Base-by-base conservation (phyloP, 2,797 vertebrate genomes). In the Gastrophryne carolinensis region DNA sequence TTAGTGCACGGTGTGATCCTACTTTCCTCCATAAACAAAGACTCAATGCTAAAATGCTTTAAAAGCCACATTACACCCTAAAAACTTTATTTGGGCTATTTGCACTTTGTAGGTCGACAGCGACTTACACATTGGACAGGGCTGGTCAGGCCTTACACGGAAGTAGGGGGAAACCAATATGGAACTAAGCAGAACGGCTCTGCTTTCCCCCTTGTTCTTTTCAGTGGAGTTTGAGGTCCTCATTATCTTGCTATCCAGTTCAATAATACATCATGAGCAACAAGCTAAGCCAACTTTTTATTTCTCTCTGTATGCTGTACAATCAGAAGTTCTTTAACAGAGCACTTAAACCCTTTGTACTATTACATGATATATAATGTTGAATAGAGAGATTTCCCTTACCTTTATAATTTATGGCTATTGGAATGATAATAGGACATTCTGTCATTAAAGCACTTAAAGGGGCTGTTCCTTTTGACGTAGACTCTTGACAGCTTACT, bases 271-370 rank as follows among this genome's bases (percentile, higher is more conserved):
- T 75, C 79, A 1, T 67, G 52, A 69, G 80, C 80, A 54, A 62
- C 50, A 87, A 87, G 87, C 87, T 89, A 88, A 89, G 87, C 87
- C 86, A 86, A 85, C 84, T 80, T 83, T 89, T 85, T 86, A 58
- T 72, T 66, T 66, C 49, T 32, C 61, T 53, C 34, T 17, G 30
- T 53, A 58, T 56, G 60, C 60, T 35, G 32, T 50, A 56, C 30
- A 72, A 37, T 50, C 13, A 27, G 81, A 81, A 84, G 17, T 76
- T 84, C 79, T 83, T 81, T 57, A 82, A 82, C 84, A 83, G 79
- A 85, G 83, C 84, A 88, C 82, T 86, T 86, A 82, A 78, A 79
- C 71, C 72, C 79, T 80, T 56, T 75, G 70, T 78, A 65, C 41
- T 67, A 83, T 82, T 78, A 79, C 81, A 85, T 83, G 79, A 67